Base-by-base conservation (phyloP, 2,888 invertebrate species). In the Tenthredo livida region DNA sequence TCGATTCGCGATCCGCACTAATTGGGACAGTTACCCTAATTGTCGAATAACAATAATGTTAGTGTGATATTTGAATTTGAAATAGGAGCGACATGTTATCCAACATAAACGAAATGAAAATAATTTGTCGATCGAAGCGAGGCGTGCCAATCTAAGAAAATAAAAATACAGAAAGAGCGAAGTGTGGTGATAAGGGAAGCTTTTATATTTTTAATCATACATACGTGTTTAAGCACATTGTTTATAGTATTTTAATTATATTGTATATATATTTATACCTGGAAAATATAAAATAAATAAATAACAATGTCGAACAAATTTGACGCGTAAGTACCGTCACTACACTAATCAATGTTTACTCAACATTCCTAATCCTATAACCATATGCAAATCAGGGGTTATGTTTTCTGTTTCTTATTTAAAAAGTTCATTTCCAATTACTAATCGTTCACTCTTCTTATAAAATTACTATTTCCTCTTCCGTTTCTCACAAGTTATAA, bases 241-340 rank as follows among this genome's bases (percentile, higher is more conserved):
- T 89, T 89, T 87, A 86, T 90, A 90, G 87, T 84, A 88, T 88
- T 87, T 89, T 90, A 87, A 87, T 87, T 77, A 88, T 89, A 90
- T 87, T 88, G 61, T 89, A 89, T 87, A 87, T 88, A 86, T 88
- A 86, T 86, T 86, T 87, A 85, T 86, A 86, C 84, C 47, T 86
- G 47, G 75, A 43, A 21, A 75, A 40, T 61, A 77, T 17, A 82
- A 84, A 12, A 40, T 72, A 47, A 61, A 37, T 21, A 84, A 37
- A 84, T 33, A 77, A 37, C 77, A 88, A 95, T 95, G 95, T 95
- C 95, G 88, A 96, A 95, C 93, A 96, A 96, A 94, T 96, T 95
- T 91, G 95, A 96, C 90, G 95, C 95, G 96, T 96, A 94, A 94
- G 95, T 83, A 83, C 25, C 12, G 25, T 65, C 25, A 5, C 70